Base-by-base conservation (phyloP, 2,888 invertebrate genomes). In the Thecophora atra region DNA sequence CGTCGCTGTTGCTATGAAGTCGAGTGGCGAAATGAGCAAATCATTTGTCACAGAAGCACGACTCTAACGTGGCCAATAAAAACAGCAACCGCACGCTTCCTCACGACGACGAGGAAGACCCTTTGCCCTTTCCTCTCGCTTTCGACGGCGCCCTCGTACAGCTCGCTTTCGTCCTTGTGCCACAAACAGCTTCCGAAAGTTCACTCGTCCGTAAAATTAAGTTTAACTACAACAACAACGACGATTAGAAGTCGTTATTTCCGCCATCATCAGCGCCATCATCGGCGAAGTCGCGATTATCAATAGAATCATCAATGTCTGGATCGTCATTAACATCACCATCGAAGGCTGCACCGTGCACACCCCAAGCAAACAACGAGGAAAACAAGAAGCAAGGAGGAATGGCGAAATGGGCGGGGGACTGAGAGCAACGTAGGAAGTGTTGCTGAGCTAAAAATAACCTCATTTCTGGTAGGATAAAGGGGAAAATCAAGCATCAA, bases 301-400 rank as follows among this genome's bases (percentile, higher is more conserved):
- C 51, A 51, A n/a, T 17, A n/a, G 11, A n/a, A 51, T 51, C 64
- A 64, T 42, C 64, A 44, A 17, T 21, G 19, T 64, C 64, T 28
- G 37, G 8, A 11, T 42, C 64, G 13, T 42, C 64, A 64, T 21
- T 17, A 64, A 8, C 64, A 42, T 19, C 64, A 42, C 11, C 64
- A 19, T 47, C 37, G 8, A 2, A 42, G 37, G 17, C 13, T 19
- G 6, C 63, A 11, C 28, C 42, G 5, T 64, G 4, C 30, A 37
- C 19, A 21, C 19, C 8, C 13, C 7, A 30, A 52, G n/a, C 8
- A 21, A 21, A 8, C 54, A 54, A 21, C 54, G 21, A 56, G 3
- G 19, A 24, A 13, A 21, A 17, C 26, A 24, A 24, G 24, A n/a
- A 24, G 3, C 19, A 56, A 24, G 56, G 13, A 26, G 24, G 15